phyloP scores from a whole-genome alignment of 2,888 invertebrate species.

The Lasius fuliginosus region DNA sequence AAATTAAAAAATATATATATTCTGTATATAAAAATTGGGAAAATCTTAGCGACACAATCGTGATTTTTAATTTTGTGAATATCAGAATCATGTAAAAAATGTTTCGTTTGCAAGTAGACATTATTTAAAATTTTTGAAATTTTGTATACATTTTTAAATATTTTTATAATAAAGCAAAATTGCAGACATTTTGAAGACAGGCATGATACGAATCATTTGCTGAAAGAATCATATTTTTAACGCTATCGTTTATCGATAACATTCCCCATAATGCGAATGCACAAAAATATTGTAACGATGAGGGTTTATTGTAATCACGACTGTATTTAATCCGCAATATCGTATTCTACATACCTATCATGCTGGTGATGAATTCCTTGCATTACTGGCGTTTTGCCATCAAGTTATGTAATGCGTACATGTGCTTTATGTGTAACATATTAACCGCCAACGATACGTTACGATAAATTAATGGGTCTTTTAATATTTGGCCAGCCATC shows the following conservation, averaged over 20 bases:
- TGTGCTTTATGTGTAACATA: conserved; percentile 57
- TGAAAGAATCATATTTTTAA: conserved; percentile 70
- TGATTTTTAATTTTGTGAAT: neutral
- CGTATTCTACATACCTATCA: conserved; percentile 71
- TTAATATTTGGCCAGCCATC: conserved; percentile 68
- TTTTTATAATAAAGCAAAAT: neutral
- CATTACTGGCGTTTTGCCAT: conserved; percentile 66
- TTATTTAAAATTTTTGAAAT: neutral
- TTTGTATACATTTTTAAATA: neutral
- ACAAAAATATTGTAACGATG: conserved; percentile 67
- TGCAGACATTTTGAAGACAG: conserved; percentile 54
- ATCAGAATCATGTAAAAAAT: neutral
- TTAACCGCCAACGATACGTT: conserved; percentile 67
- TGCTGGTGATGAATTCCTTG: conserved; percentile 74
- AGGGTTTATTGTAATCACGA: conserved; percentile 61
- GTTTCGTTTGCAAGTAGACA: neutral
- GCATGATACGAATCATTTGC: conserved; percentile 23
- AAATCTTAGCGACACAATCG: neutral
- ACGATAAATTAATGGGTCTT: conserved; percentile 70
- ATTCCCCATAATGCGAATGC: conserved; percentile 56
- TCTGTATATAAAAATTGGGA: neutral
- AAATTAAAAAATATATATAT: neutral
- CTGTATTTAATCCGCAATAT: conserved; percentile 70
- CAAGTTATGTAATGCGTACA: conserved; percentile 55
- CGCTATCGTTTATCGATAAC: conserved; percentile 62